A percentile compares a stretch with the other conserved stretches of the same genome.
These are phyloP conservation scores for Drosophila burlai DNA, from an alignment of 1,140 invertebrate genomes.

Conservation along the genomic window DNA sequence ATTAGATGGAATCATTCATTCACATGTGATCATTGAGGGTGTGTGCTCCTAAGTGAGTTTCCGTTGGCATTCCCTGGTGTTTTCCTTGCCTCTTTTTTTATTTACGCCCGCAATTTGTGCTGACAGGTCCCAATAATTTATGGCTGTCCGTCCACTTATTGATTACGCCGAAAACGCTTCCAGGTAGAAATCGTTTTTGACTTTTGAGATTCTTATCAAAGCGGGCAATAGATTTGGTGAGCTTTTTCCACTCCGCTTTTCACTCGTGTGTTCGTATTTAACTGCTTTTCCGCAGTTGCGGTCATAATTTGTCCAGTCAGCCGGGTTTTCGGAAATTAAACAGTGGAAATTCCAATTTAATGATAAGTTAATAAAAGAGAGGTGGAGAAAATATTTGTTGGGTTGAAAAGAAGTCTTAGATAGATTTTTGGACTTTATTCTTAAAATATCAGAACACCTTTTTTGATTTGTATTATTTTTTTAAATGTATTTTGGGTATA, in stretches of 20 bases:
- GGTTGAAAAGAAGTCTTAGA: background rate
- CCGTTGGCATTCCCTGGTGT: constrained; percentile 5
- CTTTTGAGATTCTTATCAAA: constrained; percentile 60
- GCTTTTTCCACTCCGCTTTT: constrained; percentile 11
- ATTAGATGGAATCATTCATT: constrained; percentile 66
- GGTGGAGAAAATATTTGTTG: background rate
- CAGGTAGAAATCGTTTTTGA: constrained; percentile 35
- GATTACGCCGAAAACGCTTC: constrained; percentile 49
- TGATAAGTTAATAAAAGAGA: background rate
- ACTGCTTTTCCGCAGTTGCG: constrained; percentile 41
- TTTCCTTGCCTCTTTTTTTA: constrained; percentile 37
- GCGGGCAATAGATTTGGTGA: constrained; percentile 13
- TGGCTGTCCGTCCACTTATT: constrained; percentile 70
- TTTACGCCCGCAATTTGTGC: constrained; percentile 59
- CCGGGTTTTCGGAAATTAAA: constrained; percentile 11
- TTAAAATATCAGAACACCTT: background rate
- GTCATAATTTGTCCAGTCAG: constrained; percentile 54
- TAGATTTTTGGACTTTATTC: too few species aligned
- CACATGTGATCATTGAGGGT: constrained; percentile 61
- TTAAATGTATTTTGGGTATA: background rate
- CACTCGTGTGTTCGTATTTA: constrained; percentile 14
- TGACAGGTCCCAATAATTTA: constrained; percentile 78
- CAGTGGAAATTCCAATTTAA: background rate
- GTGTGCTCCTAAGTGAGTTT: constrained; percentile 30
- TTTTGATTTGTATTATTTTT: background rate